A percentile compares a stretch with the other conserved stretches of the same genome.
Evolutionary conservation across 1,140 invertebrate genomes (phyloP).

Genomic region (Nomia melanderi): DNA sequence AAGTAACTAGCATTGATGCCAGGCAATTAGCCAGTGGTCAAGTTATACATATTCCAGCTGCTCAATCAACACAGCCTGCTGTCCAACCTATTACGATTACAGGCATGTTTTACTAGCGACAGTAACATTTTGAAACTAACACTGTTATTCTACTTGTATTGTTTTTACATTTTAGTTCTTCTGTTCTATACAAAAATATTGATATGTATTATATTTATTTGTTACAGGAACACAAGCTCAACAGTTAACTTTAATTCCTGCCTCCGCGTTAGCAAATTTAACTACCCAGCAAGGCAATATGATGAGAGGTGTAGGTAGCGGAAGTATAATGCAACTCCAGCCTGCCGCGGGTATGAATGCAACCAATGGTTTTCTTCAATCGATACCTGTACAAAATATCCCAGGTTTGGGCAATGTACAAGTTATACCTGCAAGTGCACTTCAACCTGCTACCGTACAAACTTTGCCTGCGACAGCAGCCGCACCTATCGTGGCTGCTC

Average conservation of each 20-base stretch:
- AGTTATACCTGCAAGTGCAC: constrained; percentile 84
- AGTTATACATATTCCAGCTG: constrained; percentile 79
- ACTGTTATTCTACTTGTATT: too few species aligned
- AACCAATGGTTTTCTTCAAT: constrained; percentile 81
- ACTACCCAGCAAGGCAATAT: constrained; percentile 73
- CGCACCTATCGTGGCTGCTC: constrained; percentile 60
- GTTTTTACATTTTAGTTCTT: not conserved
- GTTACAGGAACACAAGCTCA: constrained; percentile 83
- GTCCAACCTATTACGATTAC: constrained; percentile 84
- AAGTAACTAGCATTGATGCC: constrained; percentile 78
- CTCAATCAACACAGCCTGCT: constrained; percentile 73
- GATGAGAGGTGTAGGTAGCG: constrained; percentile 75
- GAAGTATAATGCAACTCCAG: constrained; percentile 78
- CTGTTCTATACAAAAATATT: not conserved
- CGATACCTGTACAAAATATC: constrained; percentile 86
- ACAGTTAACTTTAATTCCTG: constrained; percentile 87
- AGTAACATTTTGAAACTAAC: not conserved
- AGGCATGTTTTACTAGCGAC: constrained; percentile 60
- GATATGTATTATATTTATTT: not conserved
- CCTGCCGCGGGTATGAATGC: constrained; percentile 69
- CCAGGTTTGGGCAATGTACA: constrained; percentile 89
- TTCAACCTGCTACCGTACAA: constrained; percentile 76
- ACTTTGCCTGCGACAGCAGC: constrained; percentile 69
- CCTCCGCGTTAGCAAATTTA: constrained; percentile 80
- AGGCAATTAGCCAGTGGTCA: constrained; percentile 77